These are phyloP conservation scores for Acromyrmex charruanus DNA, from an alignment of 1,140 invertebrate species.

Conservation along the genomic window DNA sequence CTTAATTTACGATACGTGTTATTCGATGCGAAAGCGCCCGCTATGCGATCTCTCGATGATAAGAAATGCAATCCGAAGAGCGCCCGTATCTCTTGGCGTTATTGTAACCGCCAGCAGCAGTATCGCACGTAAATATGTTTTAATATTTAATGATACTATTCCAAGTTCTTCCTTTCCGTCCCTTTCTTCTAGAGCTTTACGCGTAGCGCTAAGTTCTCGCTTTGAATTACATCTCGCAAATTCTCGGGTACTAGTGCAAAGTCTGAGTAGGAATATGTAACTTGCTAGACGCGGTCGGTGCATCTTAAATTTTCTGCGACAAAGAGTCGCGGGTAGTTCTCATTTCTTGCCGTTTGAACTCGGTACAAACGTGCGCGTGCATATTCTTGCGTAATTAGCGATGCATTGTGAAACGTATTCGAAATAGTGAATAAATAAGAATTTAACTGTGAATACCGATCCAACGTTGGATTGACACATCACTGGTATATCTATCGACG, in stretches of 20 bases:
- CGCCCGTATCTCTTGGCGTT: constrained; percentile 17
- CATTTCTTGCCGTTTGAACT: constrained; percentile 53
- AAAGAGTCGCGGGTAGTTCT: constrained; percentile 37
- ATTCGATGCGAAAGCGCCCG: neutral
- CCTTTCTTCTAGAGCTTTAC: neutral
- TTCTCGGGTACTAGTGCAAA: constrained; percentile 34
- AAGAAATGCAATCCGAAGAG: constrained; percentile 44
- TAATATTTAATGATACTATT: constrained; percentile 52
- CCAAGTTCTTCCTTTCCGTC: constrained; percentile 21
- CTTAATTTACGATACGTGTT: constrained; percentile 32
- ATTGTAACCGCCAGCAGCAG: neutral
- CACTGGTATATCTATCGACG: constrained; percentile 24
- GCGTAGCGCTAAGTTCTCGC: constrained; percentile 23
- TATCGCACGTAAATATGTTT: constrained; percentile 57
- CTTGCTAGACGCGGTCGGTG: constrained; percentile 54
- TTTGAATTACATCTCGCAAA: constrained; percentile 51
- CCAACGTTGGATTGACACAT: constrained; percentile 25
- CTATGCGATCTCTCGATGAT: constrained; percentile 23
- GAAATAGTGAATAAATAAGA: neutral
- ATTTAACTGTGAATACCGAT: constrained; percentile 4
- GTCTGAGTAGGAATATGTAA: constrained; percentile 58
- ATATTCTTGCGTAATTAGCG: constrained; percentile 49
- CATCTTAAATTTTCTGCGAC: constrained; percentile 59
- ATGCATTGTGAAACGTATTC: neutral
- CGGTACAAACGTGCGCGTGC: constrained; percentile 14